Percentiles rank a stretch among this genome's conserved stretches.
These are phyloP conservation scores for Drosophila leontia DNA, from an alignment of 1,140 invertebrate genomes.

Conservation along the genomic window DNA sequence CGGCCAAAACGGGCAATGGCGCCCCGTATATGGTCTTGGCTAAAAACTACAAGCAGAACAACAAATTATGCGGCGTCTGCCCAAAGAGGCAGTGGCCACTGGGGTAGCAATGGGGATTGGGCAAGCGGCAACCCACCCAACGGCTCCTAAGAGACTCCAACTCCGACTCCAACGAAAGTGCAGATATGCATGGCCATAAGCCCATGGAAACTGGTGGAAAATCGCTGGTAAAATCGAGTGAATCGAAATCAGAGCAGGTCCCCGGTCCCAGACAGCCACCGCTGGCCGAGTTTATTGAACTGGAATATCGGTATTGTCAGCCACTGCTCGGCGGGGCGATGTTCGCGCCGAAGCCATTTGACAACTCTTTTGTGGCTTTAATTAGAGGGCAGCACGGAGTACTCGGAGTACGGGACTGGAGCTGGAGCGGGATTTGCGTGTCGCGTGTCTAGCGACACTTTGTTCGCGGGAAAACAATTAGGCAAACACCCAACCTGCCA, in stretches of 20 bases:
- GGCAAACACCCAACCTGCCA: slow-evolving; percentile 53
- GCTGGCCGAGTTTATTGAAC: slow-evolving; percentile 70
- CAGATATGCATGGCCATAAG: slow-evolving; percentile 45
- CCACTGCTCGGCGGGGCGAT: not conserved
- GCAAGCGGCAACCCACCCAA: slow-evolving; percentile 47
- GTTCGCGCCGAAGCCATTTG: slow-evolving; percentile 52
- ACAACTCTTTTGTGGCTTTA: slow-evolving; percentile 53
- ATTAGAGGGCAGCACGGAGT: slow-evolving; percentile 44
- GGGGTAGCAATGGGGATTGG: slow-evolving; percentile 51
- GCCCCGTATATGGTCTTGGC: slow-evolving; percentile 55
- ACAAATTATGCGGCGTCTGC: slow-evolving; percentile 72
- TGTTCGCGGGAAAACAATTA: slow-evolving; percentile 61
- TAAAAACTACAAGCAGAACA: slow-evolving; percentile 60
- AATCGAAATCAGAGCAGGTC: slow-evolving; percentile 63
- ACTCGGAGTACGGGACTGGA: not conserved
- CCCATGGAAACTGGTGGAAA: slow-evolving; percentile 35
- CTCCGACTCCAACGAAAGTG: slow-evolving; percentile 57
- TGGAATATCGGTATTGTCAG: slow-evolving; percentile 46
- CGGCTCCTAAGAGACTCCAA: slow-evolving; percentile 9
- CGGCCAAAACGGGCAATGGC: slow-evolving; percentile 49
- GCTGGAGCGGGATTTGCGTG: slow-evolving; percentile 55
- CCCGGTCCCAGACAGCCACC: slow-evolving; percentile 13
- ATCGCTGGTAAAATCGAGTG: slow-evolving; percentile 23
- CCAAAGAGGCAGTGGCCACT: slow-evolving; percentile 46
- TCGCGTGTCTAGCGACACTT: slow-evolving; percentile 77